Conservation (phyloP, 2,113 vertebrate genomes). For the Phoenicopterus ruber region DNA sequence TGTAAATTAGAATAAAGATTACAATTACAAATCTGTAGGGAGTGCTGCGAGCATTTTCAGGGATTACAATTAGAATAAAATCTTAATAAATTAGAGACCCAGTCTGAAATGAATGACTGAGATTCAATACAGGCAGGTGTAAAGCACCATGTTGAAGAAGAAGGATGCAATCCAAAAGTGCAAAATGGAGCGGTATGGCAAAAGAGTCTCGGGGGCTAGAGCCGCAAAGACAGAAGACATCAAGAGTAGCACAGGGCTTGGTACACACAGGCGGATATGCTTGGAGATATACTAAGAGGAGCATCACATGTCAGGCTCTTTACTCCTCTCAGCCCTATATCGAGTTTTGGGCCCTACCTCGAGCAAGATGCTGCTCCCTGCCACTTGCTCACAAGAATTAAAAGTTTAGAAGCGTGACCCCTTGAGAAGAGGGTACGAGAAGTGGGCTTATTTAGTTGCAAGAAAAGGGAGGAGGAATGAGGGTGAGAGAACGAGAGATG, state of each 20-base stretch:
- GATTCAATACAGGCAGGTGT: not conserved
- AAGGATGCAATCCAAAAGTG: not conserved
- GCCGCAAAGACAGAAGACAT: not conserved
- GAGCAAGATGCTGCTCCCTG: not conserved
- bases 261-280: not conserved
- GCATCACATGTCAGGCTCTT: not conserved
- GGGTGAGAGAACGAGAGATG: not conserved
- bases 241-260: not conserved
- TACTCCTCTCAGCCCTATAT: not conserved
- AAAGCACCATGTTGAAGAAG: not conserved
- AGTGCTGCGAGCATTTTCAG: not conserved
- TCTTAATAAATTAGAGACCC: slow-evolving; percentile 27
- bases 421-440: not conserved
- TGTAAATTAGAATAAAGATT: slow-evolving; percentile 49
- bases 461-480: not conserved
- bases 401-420: not conserved
- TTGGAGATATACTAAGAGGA: not conserved
- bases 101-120: not conserved
- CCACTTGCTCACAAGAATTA: not conserved
- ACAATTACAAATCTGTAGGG: slow-evolving; percentile 48
- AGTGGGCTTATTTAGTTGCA: not conserved
- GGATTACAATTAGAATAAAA: slow-evolving; percentile 47
- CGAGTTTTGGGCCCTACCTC: not conserved
- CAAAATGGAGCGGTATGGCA: not conserved
- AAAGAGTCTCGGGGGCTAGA: not conserved